Conservation (phyloP, 2,888 invertebrate species). For the Acanthococcus lagerstroemiae region DNA sequence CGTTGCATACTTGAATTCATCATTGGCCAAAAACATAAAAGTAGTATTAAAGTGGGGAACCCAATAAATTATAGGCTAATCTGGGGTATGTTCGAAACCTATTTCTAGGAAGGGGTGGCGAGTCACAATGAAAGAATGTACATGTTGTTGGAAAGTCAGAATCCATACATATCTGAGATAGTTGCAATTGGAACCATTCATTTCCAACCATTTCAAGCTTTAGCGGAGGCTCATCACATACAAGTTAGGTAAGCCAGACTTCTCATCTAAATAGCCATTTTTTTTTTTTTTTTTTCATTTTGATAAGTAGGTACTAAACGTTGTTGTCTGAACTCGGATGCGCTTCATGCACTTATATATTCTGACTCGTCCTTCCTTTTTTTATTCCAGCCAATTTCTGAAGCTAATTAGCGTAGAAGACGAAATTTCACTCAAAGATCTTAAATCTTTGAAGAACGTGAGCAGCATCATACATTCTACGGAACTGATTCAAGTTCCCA, state of each 20-base stretch:
- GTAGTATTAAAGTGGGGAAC: too few relatives aligned
- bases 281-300: neutral
- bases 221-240: conserved; percentile 43
- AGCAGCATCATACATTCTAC: too few relatives aligned
- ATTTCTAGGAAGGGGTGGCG: conserved; percentile 42
- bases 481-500: conserved; percentile 34
- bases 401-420: conserved; percentile 35
- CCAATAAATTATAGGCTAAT: too few relatives aligned
- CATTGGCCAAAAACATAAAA: too few relatives aligned
- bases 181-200: conserved; percentile 43
- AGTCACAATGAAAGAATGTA: conserved; percentile 44
- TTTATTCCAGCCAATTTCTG: conserved; percentile 41
- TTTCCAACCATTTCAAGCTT: conserved; percentile 44
- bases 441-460: too few relatives aligned
- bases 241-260: conserved; percentile 42
- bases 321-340: neutral
- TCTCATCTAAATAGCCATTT: too few relatives aligned
- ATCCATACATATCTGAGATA: conserved; percentile 39
- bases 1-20: too few relatives aligned
- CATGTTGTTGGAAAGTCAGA: conserved; percentile 38
- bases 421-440: too few relatives aligned
- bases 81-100: too few relatives aligned
- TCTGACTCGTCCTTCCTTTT: neutral
- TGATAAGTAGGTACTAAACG: neutral
- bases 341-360: neutral